Percentiles rank a stretch among this genome's conserved stretches.
These are phyloP conservation scores for Neodiprion virginianus DNA, from an alignment of 1,140 invertebrate genomes.

Conservation along the genomic window DNA sequence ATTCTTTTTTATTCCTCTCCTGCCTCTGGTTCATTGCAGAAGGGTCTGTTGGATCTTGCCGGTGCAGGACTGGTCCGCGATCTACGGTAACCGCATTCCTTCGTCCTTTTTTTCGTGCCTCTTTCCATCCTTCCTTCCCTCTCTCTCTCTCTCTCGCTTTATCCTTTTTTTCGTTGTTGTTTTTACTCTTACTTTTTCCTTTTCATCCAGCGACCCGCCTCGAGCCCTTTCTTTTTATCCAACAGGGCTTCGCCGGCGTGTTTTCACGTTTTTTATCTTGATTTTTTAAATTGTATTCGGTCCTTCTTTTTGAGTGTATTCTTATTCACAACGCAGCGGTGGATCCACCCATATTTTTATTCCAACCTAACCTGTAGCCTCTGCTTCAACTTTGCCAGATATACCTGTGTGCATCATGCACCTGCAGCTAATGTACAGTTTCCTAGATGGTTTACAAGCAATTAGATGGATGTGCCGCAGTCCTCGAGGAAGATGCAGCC, in stretches of 20 bases:
- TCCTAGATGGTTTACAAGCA: no score
- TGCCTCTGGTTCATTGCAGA: not conserved
- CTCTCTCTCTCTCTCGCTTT: not conserved
- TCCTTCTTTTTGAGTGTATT: no score
- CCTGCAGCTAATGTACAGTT: no score
- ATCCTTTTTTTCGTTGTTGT: not conserved
- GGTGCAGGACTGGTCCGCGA: slow-evolving; percentile 17
- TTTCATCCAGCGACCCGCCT: slow-evolving; percentile 4
- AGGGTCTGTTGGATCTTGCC: slow-evolving; percentile 9
- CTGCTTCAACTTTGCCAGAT: no score
- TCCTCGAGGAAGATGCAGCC: no score
- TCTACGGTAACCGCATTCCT: slow-evolving; percentile 15
- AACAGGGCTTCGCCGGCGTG: slow-evolving; percentile 8
- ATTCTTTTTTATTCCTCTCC: no score
- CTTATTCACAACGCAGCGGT: no score
- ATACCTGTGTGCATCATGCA: no score
- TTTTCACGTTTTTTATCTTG: slow-evolving; percentile 5
- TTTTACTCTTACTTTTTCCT: not conserved
- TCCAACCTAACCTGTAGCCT: no score
- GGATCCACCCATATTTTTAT: no score
- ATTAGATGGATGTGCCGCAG: no score
- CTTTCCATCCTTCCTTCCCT: not conserved
- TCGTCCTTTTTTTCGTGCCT: slow-evolving; percentile 1
- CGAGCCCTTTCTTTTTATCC: not conserved
- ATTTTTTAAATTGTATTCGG: not conserved